A percentile compares a stretch with the other conserved stretches of the same genome.
Evolutionary conservation across 2,888 invertebrate genomes (phyloP).

Genomic region (Tortrix viridana): DNA sequence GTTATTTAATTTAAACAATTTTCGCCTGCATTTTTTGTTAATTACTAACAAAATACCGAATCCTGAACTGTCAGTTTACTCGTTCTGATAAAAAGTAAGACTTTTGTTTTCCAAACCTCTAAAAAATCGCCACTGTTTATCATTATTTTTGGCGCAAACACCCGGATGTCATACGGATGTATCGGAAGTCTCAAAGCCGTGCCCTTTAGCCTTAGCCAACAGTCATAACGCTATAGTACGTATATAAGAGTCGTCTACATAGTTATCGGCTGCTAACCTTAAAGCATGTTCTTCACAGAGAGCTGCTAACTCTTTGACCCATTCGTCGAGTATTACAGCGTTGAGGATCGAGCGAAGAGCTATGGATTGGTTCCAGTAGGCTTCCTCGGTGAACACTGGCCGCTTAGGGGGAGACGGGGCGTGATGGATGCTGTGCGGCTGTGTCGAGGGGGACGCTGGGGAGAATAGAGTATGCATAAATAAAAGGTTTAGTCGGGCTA

Average conservation of each 20-base stretch:
- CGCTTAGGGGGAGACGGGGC: constrained; percentile 57
- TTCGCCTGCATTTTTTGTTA: no score
- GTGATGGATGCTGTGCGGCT: constrained; percentile 52
- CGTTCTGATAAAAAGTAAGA: no score
- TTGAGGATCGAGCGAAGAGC: constrained; percentile 73
- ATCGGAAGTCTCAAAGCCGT: constrained; percentile 40
- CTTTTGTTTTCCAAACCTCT: no score
- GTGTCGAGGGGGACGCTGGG: constrained; percentile 50
- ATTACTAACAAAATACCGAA: no score
- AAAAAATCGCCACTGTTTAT: background rate
- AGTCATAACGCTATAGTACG: constrained; percentile 77
- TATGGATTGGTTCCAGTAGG: constrained; percentile 77
- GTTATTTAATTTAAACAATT: no score
- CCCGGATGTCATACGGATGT: constrained; percentile 42
- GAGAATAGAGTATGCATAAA: constrained; percentile 35
- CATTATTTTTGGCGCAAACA: background rate
- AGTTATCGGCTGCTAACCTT: constrained; percentile 61
- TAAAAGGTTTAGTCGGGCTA: no score
- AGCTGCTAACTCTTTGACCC: constrained; percentile 97
- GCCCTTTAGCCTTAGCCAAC: constrained; percentile 58
- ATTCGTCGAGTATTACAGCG: constrained; percentile 96
- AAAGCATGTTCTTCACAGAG: constrained; percentile 96
- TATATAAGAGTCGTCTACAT: constrained; percentile 69
- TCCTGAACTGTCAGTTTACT: no score
- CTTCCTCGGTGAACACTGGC: constrained; percentile 70